phyloP scores from a whole-genome alignment of 1,140 invertebrate species.

The Microvelia longipes region DNA sequence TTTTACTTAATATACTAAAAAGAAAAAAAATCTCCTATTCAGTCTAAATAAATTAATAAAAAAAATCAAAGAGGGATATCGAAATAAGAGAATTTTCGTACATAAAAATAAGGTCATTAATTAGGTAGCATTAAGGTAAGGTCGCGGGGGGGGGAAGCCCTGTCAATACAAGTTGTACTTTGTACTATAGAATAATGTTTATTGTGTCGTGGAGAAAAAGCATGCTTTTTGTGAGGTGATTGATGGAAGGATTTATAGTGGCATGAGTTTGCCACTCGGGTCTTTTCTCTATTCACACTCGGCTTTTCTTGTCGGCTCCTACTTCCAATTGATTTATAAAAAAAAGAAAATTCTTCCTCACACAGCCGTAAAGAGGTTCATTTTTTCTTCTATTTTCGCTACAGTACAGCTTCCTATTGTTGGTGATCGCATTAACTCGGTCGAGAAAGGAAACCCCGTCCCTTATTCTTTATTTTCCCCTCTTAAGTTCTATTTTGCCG shows the following conservation, averaged over 20 bases:
- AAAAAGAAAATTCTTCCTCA: too few species aligned
- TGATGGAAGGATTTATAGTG: too few species aligned
- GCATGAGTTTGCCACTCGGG: too few species aligned
- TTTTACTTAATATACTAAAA: too few species aligned
- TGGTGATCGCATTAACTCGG: not conserved
- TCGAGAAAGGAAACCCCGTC: not conserved
- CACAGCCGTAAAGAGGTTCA: not conserved
- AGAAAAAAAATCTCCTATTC: too few species aligned
- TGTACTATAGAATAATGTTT: not conserved
- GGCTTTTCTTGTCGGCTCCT: too few species aligned
- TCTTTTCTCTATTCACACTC: too few species aligned
- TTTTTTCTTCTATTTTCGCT: too few species aligned
- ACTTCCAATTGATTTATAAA: not conserved
- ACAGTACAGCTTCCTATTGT: not conserved
- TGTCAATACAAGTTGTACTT: not conserved
- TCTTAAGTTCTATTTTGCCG: not conserved
- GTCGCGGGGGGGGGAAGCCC: not conserved
- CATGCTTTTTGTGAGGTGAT: not conserved
- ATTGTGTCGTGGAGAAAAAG: not conserved
- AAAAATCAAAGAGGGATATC: too few species aligned
- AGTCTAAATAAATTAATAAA: too few species aligned
- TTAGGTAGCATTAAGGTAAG: not conserved
- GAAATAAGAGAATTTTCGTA: too few species aligned
- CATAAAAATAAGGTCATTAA: not conserved
- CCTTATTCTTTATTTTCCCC: not conserved